These are phyloP conservation scores for Valencia hispanica DNA, from an alignment of 2,797 vertebrate genomes.

Conservation along the genomic window DNA sequence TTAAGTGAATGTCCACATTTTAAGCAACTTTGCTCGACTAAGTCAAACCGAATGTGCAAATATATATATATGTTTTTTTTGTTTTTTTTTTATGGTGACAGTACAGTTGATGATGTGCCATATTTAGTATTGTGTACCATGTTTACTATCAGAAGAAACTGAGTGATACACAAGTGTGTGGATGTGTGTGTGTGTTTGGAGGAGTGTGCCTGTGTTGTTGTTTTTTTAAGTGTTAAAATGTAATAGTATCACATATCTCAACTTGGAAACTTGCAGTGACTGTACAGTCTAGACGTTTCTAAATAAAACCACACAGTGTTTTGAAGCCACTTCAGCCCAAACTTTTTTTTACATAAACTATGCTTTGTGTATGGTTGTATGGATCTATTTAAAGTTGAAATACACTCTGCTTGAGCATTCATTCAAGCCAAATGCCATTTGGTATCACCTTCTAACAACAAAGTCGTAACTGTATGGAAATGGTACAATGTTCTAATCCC, in stretches of 20 bases:
- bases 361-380: neutral
- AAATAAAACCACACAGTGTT: constrained; percentile 63
- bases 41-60: constrained; percentile 55
- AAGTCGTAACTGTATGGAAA: too few relatives aligned
- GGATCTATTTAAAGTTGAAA: neutral
- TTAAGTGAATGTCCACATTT: constrained; percentile 28
- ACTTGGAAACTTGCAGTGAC: constrained; percentile 55
- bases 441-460: too few relatives aligned
- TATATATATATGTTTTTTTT: too few relatives aligned
- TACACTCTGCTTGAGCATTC: neutral
- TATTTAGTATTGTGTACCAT: constrained; percentile 47
- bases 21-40: constrained; percentile 25
- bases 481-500: too few relatives aligned
- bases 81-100: constrained; percentile 25
- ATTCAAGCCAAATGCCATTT: neutral
- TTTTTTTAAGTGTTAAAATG: constrained; percentile 30
- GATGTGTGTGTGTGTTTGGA: constrained; percentile 23
- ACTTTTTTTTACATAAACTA: neutral
- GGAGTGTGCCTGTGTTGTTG: constrained; percentile 21
- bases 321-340: neutral
- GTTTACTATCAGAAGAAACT: constrained; percentile 42
- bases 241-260: constrained; percentile 43
- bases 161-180: constrained; percentile 32
- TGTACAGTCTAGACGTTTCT: constrained; percentile 51
- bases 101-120: constrained; percentile 39